phyloP scores from a whole-genome alignment of 2,113 vertebrate genomes.

The Campylomormyrus tamandua region DNA sequence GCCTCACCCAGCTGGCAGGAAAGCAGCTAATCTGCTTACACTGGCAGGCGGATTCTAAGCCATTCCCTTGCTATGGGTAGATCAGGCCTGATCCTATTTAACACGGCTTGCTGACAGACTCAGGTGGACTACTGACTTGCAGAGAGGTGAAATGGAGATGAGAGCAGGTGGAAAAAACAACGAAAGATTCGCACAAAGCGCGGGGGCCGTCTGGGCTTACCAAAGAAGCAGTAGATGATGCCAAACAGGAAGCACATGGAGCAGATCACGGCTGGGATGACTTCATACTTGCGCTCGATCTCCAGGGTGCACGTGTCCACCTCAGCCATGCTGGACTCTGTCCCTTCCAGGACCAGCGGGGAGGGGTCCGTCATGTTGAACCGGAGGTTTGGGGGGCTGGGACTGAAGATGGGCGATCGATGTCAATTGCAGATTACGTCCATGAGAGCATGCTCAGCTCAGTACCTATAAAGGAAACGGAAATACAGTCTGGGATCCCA shows the following conservation, averaged over 20 bases:
- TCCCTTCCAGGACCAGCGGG: constrained; percentile 50
- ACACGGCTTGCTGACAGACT: not conserved
- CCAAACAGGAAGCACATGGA: constrained; percentile 69
- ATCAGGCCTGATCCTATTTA: not conserved
- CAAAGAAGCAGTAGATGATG: constrained; percentile 76
- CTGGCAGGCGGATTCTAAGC: not conserved
- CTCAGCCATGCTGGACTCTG: constrained; percentile 37
- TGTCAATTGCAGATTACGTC: constrained; percentile 7
- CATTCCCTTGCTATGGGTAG: not conserved
- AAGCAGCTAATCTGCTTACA: constrained; percentile 35
- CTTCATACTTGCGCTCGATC: constrained; percentile 58
- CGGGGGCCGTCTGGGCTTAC: constrained; percentile 46
- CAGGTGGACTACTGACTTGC: not conserved
- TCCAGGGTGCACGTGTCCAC: constrained; percentile 58
- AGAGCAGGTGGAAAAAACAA: not conserved
- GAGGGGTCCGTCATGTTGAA: constrained; percentile 54
- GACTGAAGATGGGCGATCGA: not conserved
- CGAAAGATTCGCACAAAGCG: not conserved
- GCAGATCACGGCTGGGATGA: constrained; percentile 67
- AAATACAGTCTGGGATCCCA: not conserved
- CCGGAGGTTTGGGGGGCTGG: constrained; percentile 18
- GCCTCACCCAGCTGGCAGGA: constrained; percentile 31
- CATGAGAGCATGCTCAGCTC: not conserved
- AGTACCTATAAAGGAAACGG: constrained; percentile 1
- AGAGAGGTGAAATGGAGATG: not conserved